Evolutionary conservation across 2,888 invertebrate species (phyloP), one percentile per base, ranked within the genome.

Genomic region (Trimorus sp.): DNA sequence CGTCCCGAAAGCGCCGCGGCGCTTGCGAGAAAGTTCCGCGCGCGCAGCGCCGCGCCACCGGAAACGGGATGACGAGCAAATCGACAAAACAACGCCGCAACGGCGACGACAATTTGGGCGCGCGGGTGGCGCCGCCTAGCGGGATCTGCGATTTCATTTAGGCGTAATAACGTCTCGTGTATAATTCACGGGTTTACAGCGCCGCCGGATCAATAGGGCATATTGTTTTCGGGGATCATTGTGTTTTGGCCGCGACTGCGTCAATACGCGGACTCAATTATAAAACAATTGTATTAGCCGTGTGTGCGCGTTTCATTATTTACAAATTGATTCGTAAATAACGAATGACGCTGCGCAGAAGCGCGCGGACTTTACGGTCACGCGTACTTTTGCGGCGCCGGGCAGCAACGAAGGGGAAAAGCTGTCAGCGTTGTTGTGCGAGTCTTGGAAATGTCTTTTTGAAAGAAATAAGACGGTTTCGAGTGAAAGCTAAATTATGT

Each of bases 151-250:
- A 53, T 45, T 40, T 3, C 49, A 8, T 62, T 63, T 12, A 38
- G 8, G 36, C 36, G 66, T 45, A 66, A 45, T 37, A 69, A 48
- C 38, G 16, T 16, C 42, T 16, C 70, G 42, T 37, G n/a, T 36
- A 56, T 54, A 63, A 73, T 63, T 63, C 56, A 42, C 38, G 54
- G 63, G 38, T 56, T 65, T 73, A 73, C 73, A 65, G 26, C 26
- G 26, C 49, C 58, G 37, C 12, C 36, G 45, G 42, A 74, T 74
- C 65, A 58, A 65, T 58, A 49, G 48, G 74, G 56, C 26, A 36
- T 65, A 74, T 74, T 74, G 74, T 74, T 74, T 74, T 74, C 73
- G 58, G 51, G 14, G 65, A 74, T 56, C 58, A 65, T 65, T 74
- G 60, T 60, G 40, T 65, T 58, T 65, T n/a, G 37, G 14, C 54